phyloP scores from a whole-genome alignment of 2,113 vertebrate species.

The Etia nguti region DNA sequence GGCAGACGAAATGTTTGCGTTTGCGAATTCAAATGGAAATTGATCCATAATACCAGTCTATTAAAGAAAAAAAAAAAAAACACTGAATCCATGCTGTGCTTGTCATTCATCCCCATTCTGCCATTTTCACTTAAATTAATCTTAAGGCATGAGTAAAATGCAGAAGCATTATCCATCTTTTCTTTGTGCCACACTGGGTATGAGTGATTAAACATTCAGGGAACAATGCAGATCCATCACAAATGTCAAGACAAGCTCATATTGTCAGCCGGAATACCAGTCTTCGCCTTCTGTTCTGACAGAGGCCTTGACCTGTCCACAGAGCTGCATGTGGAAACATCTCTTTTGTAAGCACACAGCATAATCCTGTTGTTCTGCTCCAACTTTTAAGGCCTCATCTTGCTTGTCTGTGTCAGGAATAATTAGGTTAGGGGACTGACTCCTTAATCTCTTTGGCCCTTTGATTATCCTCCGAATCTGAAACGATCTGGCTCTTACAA shows the following conservation, averaged over 20 bases:
- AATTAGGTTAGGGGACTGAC: constrained; percentile 6
- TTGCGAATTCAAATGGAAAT: not conserved
- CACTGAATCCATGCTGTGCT: not conserved
- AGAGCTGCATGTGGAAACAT: constrained; percentile 20
- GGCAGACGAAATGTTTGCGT: not conserved
- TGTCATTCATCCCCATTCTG: not conserved
- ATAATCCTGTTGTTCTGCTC: not conserved
- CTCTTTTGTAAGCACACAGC: constrained; percentile 16
- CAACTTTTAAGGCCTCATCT: not conserved
- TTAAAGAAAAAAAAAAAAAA: not conserved
- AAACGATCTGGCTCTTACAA: not conserved
- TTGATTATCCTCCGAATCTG: constrained; percentile 32
- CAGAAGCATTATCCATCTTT: not conserved
- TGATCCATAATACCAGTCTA: not conserved
- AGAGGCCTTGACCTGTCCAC: constrained; percentile 35
- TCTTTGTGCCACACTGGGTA: not conserved
- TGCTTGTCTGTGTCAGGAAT: constrained; percentile 16
- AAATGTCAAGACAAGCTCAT: constrained; percentile 40
- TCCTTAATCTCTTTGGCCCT: not conserved
- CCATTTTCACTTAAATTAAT: not conserved
- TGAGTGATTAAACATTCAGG: constrained; percentile 37
- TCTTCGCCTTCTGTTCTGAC: constrained; percentile 1
- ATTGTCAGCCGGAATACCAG: constrained; percentile 31
- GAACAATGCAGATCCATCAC: constrained; percentile 39
- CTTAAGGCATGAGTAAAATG: not conserved